phyloP scores from a whole-genome alignment of 2,797 vertebrate genomes.

The Sorex maritimensis region DNA sequence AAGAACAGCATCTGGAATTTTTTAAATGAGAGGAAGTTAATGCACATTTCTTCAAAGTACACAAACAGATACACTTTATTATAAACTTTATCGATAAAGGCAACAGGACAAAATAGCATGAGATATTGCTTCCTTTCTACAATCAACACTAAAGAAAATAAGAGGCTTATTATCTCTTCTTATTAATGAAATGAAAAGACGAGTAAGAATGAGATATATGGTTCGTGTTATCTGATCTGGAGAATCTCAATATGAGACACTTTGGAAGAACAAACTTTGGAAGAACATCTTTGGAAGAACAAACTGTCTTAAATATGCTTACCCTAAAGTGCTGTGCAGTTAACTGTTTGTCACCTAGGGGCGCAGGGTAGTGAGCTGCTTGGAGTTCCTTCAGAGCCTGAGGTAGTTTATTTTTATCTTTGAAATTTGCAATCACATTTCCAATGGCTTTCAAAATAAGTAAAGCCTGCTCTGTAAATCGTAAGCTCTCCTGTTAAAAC shows the following conservation, averaged over 20 bases:
- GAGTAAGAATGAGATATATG: no score
- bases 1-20: not conserved
- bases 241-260: no score
- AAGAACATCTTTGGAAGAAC: no score
- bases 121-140: no score
- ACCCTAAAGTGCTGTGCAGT: constrained; percentile 91
- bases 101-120: not conserved
- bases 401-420: constrained; percentile 87
- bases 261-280: no score
- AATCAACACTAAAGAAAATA: not conserved
- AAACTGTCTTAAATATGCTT: not conserved
- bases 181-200: not conserved
- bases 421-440: constrained; percentile 92
- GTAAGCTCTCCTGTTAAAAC: constrained; percentile 93
- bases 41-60: no score
- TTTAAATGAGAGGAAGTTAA: not conserved
- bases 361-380: constrained; percentile 88
- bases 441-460: constrained; percentile 92
- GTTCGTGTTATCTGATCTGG: no score
- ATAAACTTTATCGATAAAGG: not conserved
- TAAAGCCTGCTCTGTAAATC: constrained; percentile 92
- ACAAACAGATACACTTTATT: no score
- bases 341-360: constrained; percentile 79
- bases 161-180: not conserved
- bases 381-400: constrained; percentile 90